A percentile compares a stretch with the other conserved stretches of the same genome.
Evolutionary conservation across 2,113 vertebrate species (phyloP).

Genomic region (Triplophysa dalaica): DNA sequence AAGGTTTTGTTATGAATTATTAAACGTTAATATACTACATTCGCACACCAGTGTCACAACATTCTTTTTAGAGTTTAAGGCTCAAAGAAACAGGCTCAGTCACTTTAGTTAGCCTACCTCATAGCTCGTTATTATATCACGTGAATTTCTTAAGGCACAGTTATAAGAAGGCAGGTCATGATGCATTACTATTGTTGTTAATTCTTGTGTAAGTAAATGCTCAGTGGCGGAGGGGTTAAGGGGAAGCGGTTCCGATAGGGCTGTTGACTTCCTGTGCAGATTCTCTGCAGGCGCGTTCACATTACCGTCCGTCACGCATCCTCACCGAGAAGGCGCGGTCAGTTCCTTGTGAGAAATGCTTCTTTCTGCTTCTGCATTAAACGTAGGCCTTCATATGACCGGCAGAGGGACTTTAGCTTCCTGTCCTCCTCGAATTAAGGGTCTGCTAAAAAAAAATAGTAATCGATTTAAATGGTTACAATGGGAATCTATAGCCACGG

Average conservation of each 20-base stretch:
- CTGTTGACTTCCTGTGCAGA: slow-evolving; percentile 61
- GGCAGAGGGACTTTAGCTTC: neutral
- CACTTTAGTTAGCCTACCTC: too few relatives aligned
- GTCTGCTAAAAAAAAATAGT: too few relatives aligned
- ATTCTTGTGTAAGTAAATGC: neutral
- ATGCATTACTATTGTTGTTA: neutral
- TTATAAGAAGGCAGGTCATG: neutral
- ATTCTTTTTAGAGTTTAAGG: too few relatives aligned
- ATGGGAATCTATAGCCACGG: too few relatives aligned
- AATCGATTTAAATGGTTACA: too few relatives aligned
- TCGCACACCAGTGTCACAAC: too few relatives aligned
- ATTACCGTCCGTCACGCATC: slow-evolving; percentile 49
- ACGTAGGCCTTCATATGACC: slow-evolving; percentile 18
- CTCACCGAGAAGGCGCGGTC: slow-evolving; percentile 23
- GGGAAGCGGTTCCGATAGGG: slow-evolving; percentile 65
- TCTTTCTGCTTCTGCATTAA: slow-evolving; percentile 6
- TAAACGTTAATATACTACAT: too few relatives aligned
- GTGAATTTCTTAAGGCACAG: too few relatives aligned
- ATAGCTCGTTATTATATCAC: too few relatives aligned
- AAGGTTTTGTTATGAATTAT: too few relatives aligned
- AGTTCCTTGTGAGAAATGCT: slow-evolving; percentile 49
- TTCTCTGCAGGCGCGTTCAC: slow-evolving; percentile 37
- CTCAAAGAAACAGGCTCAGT: too few relatives aligned
- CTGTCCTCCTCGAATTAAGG: neutral
- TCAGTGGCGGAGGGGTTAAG: slow-evolving; percentile 61